Percentiles rank a stretch among this genome's conserved stretches.
These are phyloP conservation scores for Gambusia affinis DNA, from an alignment of 2,113 vertebrate genomes.

Conservation along the genomic window DNA sequence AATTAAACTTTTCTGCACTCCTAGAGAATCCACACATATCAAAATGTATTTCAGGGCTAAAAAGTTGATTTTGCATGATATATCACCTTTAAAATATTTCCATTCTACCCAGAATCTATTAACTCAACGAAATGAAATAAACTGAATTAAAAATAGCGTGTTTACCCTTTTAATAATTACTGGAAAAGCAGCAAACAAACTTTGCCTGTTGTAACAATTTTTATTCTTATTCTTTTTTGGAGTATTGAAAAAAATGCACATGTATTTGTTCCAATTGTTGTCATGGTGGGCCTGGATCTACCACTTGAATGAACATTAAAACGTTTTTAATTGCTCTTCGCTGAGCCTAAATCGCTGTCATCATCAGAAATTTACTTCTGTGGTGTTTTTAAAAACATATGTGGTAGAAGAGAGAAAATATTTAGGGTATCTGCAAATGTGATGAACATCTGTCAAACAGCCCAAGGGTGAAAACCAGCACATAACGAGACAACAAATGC, in stretches of 20 bases:
- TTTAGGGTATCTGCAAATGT: slow-evolving; percentile 80
- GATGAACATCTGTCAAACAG: slow-evolving; percentile 83
- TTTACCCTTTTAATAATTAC: too few relatives aligned
- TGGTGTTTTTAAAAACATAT: slow-evolving; percentile 75
- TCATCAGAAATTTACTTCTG: slow-evolving; percentile 61
- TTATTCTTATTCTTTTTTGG: too few relatives aligned
- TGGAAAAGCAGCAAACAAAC: too few relatives aligned
- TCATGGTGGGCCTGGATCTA: slow-evolving; percentile 28
- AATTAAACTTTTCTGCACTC: too few relatives aligned
- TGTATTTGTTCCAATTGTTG: not conserved
- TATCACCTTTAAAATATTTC: too few relatives aligned
- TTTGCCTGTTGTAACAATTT: too few relatives aligned
- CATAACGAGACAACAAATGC: slow-evolving; percentile 89
- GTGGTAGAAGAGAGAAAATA: slow-evolving; percentile 76
- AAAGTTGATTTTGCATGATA: too few relatives aligned
- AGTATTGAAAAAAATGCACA: not conserved
- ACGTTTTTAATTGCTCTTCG: slow-evolving; percentile 44
- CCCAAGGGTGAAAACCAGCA: slow-evolving; percentile 78
- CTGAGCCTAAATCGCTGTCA: slow-evolving; percentile 51
- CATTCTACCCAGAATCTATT: too few relatives aligned
- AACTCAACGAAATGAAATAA: too few relatives aligned
- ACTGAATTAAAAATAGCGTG: too few relatives aligned
- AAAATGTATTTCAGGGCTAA: too few relatives aligned
- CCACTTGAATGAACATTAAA: slow-evolving; percentile 12
- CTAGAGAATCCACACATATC: too few relatives aligned